Conservation (phyloP, 2,797 vertebrate species). For the Danio albolineatus region DNA sequence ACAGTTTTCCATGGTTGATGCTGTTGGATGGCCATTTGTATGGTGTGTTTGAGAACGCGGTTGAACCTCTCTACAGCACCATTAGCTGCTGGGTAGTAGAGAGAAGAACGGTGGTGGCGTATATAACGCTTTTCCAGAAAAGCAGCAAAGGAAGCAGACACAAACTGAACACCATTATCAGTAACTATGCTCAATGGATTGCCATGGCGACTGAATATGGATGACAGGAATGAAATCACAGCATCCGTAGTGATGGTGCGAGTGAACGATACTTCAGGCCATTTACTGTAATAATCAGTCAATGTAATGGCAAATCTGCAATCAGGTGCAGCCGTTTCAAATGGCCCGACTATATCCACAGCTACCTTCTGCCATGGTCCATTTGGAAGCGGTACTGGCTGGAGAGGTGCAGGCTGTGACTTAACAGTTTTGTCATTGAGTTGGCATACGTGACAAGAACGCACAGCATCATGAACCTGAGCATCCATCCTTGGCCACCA, state of each 20-base stretch:
- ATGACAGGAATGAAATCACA: not conserved
- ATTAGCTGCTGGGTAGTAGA: too few relatives aligned
- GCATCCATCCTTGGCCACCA: not conserved
- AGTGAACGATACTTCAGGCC: not conserved
- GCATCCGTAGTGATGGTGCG: not conserved
- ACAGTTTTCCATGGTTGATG: not conserved
- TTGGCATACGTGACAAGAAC: not conserved
- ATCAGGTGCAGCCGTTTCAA: not conserved
- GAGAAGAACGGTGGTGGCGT: not conserved
- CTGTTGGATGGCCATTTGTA: conserved; percentile 5
- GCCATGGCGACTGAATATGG: not conserved
- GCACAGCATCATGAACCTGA: not conserved
- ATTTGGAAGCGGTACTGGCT: not conserved
- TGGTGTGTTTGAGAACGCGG: not conserved
- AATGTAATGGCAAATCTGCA: not conserved
- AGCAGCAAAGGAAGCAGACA: not conserved
- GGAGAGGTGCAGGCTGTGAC: not conserved
- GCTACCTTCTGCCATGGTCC: not conserved
- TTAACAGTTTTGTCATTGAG: not conserved
- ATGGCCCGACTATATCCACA: not conserved
- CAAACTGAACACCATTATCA: conserved; percentile 12
- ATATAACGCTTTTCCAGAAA: not conserved
- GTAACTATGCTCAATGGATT: conserved; percentile 19
- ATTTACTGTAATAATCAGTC: not conserved
- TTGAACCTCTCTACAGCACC: conserved; percentile 6